Percentiles rank a stretch among this genome's conserved stretches.
These are phyloP conservation scores for Boulengeromyrus knoepffleri DNA, from an alignment of 2,113 vertebrate genomes.

Conservation along the genomic window DNA sequence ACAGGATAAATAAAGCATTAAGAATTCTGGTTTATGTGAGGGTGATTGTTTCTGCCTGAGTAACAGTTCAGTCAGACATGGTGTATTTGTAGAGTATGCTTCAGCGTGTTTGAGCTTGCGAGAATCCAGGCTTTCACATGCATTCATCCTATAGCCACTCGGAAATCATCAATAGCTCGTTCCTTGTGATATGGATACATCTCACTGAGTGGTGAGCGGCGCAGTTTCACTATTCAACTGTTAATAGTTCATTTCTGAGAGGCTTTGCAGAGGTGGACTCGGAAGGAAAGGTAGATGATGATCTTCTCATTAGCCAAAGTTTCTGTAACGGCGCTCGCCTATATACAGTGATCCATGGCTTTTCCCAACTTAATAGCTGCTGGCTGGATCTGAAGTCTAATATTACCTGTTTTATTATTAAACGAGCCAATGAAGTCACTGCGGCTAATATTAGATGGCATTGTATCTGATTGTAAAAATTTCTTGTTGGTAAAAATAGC, in stretches of 20 bases:
- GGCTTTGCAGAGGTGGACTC: not conserved
- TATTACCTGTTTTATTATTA: constrained; percentile 10
- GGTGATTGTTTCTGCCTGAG: not conserved
- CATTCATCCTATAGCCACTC: not conserved
- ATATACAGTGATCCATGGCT: not conserved
- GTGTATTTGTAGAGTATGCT: not conserved
- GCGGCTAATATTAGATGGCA: not conserved
- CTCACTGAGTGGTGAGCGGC: not conserved
- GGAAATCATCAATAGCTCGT: not conserved
- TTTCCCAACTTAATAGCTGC: not conserved
- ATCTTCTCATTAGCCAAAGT: not conserved
- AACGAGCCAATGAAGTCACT: not conserved
- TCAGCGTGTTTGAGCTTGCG: not conserved
- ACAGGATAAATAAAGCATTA: not conserved
- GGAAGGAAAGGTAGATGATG: not conserved
- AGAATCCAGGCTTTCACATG: not conserved
- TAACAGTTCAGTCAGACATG: not conserved
- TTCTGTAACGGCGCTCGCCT: not conserved
- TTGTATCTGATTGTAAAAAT: not conserved
- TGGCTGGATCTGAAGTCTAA: not conserved
- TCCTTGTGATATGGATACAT: not conserved
- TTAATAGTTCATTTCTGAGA: not conserved
- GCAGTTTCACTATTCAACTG: not conserved
- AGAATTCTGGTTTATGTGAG: not conserved
- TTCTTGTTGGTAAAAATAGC: not conserved